These are phyloP conservation scores for Dipodomys merriami DNA, from an alignment of 2,113 vertebrate species.

Conservation along the genomic window DNA sequence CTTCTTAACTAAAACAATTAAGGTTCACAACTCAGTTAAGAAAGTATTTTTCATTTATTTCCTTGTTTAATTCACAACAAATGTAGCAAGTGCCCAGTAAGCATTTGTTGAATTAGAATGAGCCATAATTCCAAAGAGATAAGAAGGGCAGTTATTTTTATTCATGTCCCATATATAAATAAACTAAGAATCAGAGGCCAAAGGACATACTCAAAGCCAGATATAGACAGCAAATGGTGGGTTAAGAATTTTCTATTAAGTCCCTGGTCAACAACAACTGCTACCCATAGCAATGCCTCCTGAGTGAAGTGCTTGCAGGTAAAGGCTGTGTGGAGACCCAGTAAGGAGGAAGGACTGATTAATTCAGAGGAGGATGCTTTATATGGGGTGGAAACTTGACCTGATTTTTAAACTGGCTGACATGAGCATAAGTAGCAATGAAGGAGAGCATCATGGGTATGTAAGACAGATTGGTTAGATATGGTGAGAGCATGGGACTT, in stretches of 20 bases:
- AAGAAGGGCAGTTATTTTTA: background rate
- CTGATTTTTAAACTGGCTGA: background rate
- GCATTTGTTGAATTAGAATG: background rate
- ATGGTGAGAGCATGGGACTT: background rate
- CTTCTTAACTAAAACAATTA: background rate
- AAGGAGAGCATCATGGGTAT: rapidly evolving
- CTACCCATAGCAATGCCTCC: background rate
- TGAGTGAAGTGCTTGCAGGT: background rate
- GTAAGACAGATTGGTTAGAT: background rate
- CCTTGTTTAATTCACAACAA: background rate
- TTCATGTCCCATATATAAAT: background rate
- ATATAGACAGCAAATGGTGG: background rate
- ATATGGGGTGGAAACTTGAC: background rate
- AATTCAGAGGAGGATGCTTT: background rate
- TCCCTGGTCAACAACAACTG: background rate
- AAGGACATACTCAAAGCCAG: background rate
- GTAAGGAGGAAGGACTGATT: background rate
- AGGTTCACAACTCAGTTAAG: background rate
- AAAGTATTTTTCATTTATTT: slow-evolving; percentile 24
- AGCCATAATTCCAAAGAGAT: background rate
- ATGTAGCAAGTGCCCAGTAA: background rate
- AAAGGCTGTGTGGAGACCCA: background rate
- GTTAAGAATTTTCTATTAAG: background rate
- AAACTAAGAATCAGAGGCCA: slow-evolving; percentile 25
- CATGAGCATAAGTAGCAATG: background rate